Conservation (phyloP, 2,888 invertebrate genomes). For the Mythimna lalbum region DNA sequence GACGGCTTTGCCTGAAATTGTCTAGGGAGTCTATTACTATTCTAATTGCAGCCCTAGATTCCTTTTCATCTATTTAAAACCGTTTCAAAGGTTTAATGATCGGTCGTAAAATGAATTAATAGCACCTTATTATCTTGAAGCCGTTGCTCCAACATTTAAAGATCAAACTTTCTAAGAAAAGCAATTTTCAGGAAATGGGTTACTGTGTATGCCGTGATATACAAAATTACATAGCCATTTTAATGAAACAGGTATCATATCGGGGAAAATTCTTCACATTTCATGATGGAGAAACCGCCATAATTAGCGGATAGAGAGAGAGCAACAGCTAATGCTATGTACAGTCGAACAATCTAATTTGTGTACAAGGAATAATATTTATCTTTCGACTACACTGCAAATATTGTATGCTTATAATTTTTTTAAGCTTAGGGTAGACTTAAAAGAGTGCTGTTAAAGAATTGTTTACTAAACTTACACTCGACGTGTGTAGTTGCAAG, state of each 20-base stretch:
- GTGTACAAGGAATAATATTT: background rate
- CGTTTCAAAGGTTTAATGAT: background rate
- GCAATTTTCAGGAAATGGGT: slow-evolving; percentile 37
- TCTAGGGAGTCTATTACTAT: background rate
- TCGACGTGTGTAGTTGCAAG: background rate
- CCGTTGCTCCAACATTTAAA: background rate
- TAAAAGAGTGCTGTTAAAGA: background rate
- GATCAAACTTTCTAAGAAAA: slow-evolving; percentile 23
- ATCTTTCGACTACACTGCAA: background rate
- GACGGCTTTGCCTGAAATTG: background rate
- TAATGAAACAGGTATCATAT: slow-evolving; percentile 64
- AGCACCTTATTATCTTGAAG: background rate
- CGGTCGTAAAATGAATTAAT: background rate
- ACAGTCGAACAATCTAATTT: slow-evolving; percentile 1
- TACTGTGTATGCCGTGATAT: slow-evolving; percentile 42
- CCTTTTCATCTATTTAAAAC: background rate
- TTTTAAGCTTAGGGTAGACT: background rate
- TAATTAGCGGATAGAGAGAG: slow-evolving; percentile 62
- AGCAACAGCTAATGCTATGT: slow-evolving; percentile 56
- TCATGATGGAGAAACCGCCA: slow-evolving; percentile 55
- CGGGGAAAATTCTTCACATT: slow-evolving; percentile 67
- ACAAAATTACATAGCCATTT: slow-evolving; percentile 55
- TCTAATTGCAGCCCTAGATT: slow-evolving; percentile 1
- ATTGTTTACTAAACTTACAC: background rate
- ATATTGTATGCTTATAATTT: background rate